Base-by-base conservation (phyloP, 2,797 vertebrate species). In the Petrocephalus schoutedeni region DNA sequence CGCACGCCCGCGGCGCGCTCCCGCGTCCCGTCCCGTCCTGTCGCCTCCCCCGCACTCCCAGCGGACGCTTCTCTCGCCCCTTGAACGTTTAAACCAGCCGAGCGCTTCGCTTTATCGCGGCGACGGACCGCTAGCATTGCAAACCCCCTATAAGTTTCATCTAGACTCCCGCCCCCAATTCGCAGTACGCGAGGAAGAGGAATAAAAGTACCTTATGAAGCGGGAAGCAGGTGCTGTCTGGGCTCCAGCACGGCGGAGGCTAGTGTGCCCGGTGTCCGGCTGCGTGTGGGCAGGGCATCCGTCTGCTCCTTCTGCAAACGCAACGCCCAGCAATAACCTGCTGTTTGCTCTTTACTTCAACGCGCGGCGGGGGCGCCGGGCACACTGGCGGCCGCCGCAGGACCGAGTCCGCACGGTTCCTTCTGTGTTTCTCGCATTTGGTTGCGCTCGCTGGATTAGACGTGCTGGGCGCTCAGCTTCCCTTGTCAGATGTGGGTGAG, bases 271-370 rank as follows among this genome's bases (percentile, higher is more conserved):
- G 32, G 1, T 16, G 28, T 1, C 14, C 6, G 12, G 64, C 64
- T 16, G 61, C 10, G 61, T 32, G 64, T 4, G 71, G 71, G 71
- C 7, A 77, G 36, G 71, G 71, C 36, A 77, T 77, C 71, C 41
- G 71, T 45, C 71, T 19, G 71, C 71, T n/a, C 71, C 71, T 77
- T 77, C 36, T 77, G 71, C 36, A 77, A 77, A 77, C 71, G 36
- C 16, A 77, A 36, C 71, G 71, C 71, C 71, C 71, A 77, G 71
- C 2, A 41, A 9, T 2, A 5, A 45, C 6, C 7, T 41, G 5
- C 14, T 45, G 71, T 49, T 8, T 45, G 71, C 28, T 57, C 36
- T 19, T n/a, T 77, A 45, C 2, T 16, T 74, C 41, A 74, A 41
- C 19, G 36, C 36, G 6, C 6, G 41, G 19, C 32, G 61, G 61